These are phyloP conservation scores for Zaprionus davidi DNA, from an alignment of 1,140 invertebrate species.

Conservation along the genomic window DNA sequence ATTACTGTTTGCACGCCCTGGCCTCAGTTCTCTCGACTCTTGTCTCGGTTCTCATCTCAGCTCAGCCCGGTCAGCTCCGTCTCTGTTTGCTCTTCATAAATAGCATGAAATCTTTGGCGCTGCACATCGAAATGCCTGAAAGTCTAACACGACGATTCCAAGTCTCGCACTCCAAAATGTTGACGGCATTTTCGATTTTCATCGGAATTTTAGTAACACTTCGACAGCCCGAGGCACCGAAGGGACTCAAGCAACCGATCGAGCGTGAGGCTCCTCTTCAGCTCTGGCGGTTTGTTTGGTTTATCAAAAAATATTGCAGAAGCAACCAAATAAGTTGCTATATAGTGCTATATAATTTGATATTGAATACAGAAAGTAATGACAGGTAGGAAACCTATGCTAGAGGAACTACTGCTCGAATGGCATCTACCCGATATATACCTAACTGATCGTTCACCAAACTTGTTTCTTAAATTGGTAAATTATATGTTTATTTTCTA, in stretches of 20 bases:
- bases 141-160: constrained; percentile 77
- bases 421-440: too few species aligned
- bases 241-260: not conserved
- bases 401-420: too few species aligned
- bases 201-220: constrained; percentile 66
- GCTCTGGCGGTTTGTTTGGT: constrained; percentile 56
- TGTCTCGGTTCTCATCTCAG: constrained; percentile 17
- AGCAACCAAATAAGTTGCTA: not conserved
- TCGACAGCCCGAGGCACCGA: not conserved
- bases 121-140: constrained; percentile 79
- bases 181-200: constrained; percentile 73
- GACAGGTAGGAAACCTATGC: too few species aligned
- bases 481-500: too few species aligned
- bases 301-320: constrained; percentile 46
- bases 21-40: constrained; percentile 45
- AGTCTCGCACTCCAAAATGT: constrained; percentile 56
- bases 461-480: too few species aligned
- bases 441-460: too few species aligned
- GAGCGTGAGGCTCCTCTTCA: constrained; percentile 28
- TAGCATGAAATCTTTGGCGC: constrained; percentile 78
- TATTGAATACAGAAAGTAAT: too few species aligned
- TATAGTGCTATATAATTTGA: not conserved
- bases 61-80: constrained; percentile 7
- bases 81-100: constrained; percentile 79
- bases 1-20: constrained; percentile 77